Conservation (phyloP, 2,113 vertebrate genomes). For the Motacilla tschutschensis region DNA sequence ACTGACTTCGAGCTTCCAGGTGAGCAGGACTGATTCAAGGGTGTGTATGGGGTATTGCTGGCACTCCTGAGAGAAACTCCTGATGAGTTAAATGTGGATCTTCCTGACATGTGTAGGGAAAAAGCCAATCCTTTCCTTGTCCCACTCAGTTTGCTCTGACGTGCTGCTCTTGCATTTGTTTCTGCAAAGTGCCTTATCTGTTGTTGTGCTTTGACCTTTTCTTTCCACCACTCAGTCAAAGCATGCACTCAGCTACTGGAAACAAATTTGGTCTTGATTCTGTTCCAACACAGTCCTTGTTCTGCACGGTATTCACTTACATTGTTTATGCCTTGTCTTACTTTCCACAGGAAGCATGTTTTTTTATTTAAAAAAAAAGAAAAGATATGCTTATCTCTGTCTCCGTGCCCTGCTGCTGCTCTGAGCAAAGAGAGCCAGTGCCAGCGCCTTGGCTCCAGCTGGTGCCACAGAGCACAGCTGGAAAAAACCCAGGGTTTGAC, state of each 20-base stretch:
- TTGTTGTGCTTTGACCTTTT: constrained; percentile 8
- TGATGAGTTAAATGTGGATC: background rate
- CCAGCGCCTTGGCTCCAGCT: background rate
- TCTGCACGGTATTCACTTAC: constrained; percentile 9
- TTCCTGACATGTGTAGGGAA: background rate
- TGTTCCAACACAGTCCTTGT: constrained; percentile 1
- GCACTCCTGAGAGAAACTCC: background rate
- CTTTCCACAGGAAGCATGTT: constrained; percentile 56
- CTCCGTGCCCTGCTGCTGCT: background rate
- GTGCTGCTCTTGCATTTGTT: background rate
- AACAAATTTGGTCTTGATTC: constrained; percentile 34
- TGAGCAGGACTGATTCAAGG: background rate
- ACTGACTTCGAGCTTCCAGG: constrained; percentile 94
- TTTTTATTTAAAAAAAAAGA: background rate
- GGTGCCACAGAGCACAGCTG: background rate
- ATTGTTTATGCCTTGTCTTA: constrained; percentile 46
- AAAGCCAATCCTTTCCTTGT: background rate
- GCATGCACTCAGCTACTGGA: constrained; percentile 29
- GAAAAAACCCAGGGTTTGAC: background rate
- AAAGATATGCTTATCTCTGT: constrained; percentile 22
- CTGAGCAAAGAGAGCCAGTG: background rate
- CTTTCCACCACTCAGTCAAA: background rate
- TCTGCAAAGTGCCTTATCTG: constrained; percentile 6
- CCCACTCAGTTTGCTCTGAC: background rate
- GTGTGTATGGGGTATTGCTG: rapidly evolving